Evolutionary conservation across 1,140 invertebrate genomes (phyloP).

Genomic region (Streblospio benedicti): DNA sequence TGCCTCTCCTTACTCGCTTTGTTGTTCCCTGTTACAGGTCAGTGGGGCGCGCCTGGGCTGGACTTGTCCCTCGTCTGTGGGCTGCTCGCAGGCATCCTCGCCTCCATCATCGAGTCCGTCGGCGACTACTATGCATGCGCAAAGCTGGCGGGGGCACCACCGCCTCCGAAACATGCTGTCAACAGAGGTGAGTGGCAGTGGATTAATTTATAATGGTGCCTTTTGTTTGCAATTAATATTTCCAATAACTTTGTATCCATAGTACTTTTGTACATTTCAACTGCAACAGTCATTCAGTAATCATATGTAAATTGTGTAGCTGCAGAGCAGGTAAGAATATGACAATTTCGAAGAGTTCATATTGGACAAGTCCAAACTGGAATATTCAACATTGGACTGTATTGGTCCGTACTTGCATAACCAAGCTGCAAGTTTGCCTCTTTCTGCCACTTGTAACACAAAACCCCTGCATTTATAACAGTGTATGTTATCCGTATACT

Average conservation of each 20-base stretch:
- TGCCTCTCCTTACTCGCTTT: not conserved
- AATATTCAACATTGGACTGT: too few relatives aligned
- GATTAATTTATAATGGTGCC: constrained; percentile 48
- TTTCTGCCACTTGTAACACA: too few relatives aligned
- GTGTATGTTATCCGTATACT: too few relatives aligned
- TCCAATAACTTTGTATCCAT: not conserved
- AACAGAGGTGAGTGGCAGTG: constrained; percentile 33
- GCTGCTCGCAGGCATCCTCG: constrained; percentile 73
- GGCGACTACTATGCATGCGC: constrained; percentile 83
- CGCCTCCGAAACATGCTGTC: constrained; percentile 74
- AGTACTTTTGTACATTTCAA: not conserved
- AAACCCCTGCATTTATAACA: too few relatives aligned
- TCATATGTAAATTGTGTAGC: not conserved
- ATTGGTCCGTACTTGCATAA: too few relatives aligned
- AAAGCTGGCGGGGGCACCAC: constrained; percentile 63
- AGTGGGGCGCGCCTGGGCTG: constrained; percentile 74
- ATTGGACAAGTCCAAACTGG: not conserved
- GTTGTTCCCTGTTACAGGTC: constrained; percentile 51
- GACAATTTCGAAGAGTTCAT: not conserved
- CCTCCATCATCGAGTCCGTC: constrained; percentile 75
- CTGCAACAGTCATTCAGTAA: not conserved
- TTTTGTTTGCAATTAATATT: not conserved
- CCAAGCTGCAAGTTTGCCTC: too few relatives aligned
- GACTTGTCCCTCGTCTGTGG: constrained; percentile 66
- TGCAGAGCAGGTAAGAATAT: not conserved